Evolutionary conservation across 2,113 vertebrate genomes (phyloP), one percentile per base, ranked within the genome.

Genomic region (Oreochromis niloticus): DNA sequence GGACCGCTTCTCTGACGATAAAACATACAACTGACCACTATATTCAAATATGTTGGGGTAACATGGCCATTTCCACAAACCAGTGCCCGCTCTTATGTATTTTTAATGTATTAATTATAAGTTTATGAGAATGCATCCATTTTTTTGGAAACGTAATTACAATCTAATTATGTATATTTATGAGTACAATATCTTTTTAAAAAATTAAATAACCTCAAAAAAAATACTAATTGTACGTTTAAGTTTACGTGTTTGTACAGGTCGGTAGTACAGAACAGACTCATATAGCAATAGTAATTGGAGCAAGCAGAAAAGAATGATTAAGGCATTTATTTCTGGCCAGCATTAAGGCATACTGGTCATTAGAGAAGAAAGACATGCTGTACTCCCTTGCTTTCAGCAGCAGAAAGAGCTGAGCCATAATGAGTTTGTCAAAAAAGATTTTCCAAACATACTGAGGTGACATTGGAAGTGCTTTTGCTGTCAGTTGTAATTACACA

Each of bases 111-210:
- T 66, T 39, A 11, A 66, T 66, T 39, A 22, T 39, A 66, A 7
- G 61, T 22, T 39, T 68, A 22, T 68, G 63, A 68, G 19, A 68
- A 39, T 22, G 34, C 32, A 66, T 66, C 30, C 32, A 66, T 2
- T 66, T 68, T 68, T 39, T 22, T 39, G 11, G 12, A 68, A 39
- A 39, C 39, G 34, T 68, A 68, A 68, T 68, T 68, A 68, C 4
- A 66, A 12, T 39, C 6, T 22, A 68, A 68, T 39, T 22, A 68
- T 39, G 63, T 68, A 0, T 66, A 36, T 36, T 66, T n/a, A 66
- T 39, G 6, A 39, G 10, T 68, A 39, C 34, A 68, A 39, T 68
- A 66, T 39, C 4, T 39, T 39, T 39, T 59, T 12, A 0, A 0
- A 6, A 34, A 63, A 66, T 39, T 66, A 13, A 66, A 66, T 39